Conservation (phyloP, 1,140 invertebrate species). For the Goniozus legneri region DNA sequence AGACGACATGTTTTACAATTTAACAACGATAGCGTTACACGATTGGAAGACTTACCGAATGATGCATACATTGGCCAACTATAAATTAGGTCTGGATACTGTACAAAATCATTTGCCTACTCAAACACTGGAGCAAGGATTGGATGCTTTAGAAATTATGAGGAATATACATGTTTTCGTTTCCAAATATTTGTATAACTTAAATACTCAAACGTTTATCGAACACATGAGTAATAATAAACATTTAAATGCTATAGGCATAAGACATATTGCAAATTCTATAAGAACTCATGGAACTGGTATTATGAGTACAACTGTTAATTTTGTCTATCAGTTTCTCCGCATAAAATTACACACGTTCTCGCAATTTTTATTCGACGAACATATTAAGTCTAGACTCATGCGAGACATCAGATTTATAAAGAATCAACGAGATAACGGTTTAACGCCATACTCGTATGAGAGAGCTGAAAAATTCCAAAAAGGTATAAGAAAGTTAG, state of each 20-base stretch:
- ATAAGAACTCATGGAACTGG: conserved; percentile 96
- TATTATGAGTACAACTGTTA: conserved; percentile 96
- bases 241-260: conserved; percentile 94
- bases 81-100: conserved; percentile 79
- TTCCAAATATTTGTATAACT: conserved; percentile 89
- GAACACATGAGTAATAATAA: conserved; percentile 91
- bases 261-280: conserved; percentile 94
- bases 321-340: conserved; percentile 96
- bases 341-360: conserved; percentile 91
- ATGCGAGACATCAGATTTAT: conserved; percentile 80
- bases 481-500: conserved; percentile 85
- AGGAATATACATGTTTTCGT: conserved; percentile 96
- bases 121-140: conserved; percentile 93
- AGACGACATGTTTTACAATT: conserved; percentile 93
- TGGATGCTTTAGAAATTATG: conserved; percentile 98
- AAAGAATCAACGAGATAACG: conserved; percentile 50
- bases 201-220: conserved; percentile 97
- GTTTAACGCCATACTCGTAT: conserved; percentile 63
- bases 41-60: conserved; percentile 97
- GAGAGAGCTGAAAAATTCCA: conserved; percentile 95
- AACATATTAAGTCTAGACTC: conserved; percentile 94
- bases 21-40: conserved; percentile 94
- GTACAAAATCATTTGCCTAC: conserved; percentile 91
- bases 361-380: conserved; percentile 97
- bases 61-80: conserved; percentile 89